A percentile compares a stretch with the other conserved stretches of the same genome.
Conservation (phyloP, 1,140 invertebrate species). For the Arctopsyche grandis region DNA sequence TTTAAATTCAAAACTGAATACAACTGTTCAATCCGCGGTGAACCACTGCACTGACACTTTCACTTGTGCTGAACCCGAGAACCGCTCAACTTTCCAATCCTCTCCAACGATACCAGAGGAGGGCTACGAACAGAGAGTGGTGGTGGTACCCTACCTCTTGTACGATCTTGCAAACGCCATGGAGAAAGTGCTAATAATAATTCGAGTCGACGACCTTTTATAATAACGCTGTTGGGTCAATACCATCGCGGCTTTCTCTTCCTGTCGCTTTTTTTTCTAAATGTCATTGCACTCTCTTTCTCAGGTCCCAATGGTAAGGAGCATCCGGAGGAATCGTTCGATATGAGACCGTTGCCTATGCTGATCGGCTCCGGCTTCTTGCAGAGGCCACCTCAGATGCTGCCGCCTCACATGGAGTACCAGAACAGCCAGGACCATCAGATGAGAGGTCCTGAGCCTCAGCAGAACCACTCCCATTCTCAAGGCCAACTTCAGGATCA, state of each 20-base stretch:
- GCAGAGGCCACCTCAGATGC: constrained; percentile 41
- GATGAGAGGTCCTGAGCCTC: constrained; percentile 48
- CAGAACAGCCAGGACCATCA: constrained; percentile 35
- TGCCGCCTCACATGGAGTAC: constrained; percentile 56
- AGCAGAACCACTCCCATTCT: constrained; percentile 56
- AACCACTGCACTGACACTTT: constrained; percentile 51
- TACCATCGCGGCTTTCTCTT: constrained; percentile 24
- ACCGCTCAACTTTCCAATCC: constrained; percentile 48
- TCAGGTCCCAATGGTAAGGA: constrained; percentile 61
- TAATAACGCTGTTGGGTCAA: neutral
- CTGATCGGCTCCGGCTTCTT: constrained; percentile 52
- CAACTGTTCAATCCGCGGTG: constrained; percentile 30
- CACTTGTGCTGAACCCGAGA: constrained; percentile 39
- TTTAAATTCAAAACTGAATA: constrained; percentile 4
- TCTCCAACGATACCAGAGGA: constrained; percentile 20
- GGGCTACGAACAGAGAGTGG: constrained; percentile 4
- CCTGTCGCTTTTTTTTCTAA: constrained; percentile 6
- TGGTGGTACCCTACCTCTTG: constrained; percentile 17
- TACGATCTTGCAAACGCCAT: constrained; percentile 34
- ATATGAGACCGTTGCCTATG: constrained; percentile 56
- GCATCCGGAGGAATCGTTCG: constrained; percentile 60
- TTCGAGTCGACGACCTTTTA: constrained; percentile 25
- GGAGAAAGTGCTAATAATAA: constrained; percentile 38
- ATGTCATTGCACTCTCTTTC: constrained; percentile 33
- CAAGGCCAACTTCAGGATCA: constrained; percentile 47